phyloP scores from a whole-genome alignment of 1,140 invertebrate genomes.

The Drosophila baimaii region DNA sequence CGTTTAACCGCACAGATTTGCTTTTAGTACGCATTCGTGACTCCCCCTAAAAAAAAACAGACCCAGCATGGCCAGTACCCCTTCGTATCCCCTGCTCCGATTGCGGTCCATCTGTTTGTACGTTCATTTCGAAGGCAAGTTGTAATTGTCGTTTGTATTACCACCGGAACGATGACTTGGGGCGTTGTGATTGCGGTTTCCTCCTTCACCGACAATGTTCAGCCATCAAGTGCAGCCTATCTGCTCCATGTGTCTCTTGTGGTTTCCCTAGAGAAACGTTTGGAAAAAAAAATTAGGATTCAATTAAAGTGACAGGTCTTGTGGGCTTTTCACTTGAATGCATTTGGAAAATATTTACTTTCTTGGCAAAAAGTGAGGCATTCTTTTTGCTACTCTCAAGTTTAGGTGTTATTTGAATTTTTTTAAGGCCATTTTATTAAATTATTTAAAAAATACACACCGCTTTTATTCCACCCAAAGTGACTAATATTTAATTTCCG shows the following conservation, averaged over 20 bases:
- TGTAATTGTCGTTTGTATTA: constrained; percentile 82
- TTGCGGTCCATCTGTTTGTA: constrained; percentile 74
- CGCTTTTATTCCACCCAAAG: too few species aligned
- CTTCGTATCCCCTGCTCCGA: constrained; percentile 25
- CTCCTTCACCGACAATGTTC: constrained; percentile 17
- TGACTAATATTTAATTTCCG: constrained; percentile 28
- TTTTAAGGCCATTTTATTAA: neutral
- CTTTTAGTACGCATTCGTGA: constrained; percentile 48
- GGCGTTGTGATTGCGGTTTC: constrained; percentile 66
- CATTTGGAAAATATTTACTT: neutral
- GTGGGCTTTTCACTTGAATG: constrained; percentile 25
- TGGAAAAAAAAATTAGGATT: constrained; percentile 27
- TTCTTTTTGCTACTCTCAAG: neutral
- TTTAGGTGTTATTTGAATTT: too few species aligned
- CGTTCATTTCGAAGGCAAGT: constrained; percentile 61
- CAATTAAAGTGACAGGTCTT: constrained; percentile 32
- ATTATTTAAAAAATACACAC: too few species aligned
- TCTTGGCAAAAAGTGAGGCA: neutral
- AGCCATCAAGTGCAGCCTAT: constrained; percentile 7
- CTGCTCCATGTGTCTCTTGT: neutral
- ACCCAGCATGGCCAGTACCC: constrained; percentile 4
- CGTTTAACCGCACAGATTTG: constrained; percentile 82
- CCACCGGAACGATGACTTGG: constrained; percentile 53
- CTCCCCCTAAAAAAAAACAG: constrained; percentile 5
- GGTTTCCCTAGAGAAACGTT: constrained; percentile 24